phyloP scores from a whole-genome alignment of 92 coral and sea anemone genomes.

The Umimayanthus chanpuru region DNA sequence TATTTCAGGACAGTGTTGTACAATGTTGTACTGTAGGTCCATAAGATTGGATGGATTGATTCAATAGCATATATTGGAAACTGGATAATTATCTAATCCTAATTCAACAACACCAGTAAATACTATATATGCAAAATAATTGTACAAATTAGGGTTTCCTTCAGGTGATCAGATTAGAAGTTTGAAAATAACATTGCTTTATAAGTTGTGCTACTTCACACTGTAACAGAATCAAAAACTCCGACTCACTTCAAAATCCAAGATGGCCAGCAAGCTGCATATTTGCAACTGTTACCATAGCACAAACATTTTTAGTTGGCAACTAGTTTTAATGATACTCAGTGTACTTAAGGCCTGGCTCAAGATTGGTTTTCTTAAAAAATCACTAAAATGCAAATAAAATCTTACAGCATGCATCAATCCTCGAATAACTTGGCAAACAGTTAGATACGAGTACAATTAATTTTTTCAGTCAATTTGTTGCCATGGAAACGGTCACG shows the following conservation, averaged over 20 bases:
- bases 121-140: slow-evolving; percentile 1
- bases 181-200: slow-evolving; percentile 10
- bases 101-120: slow-evolving; percentile 9
- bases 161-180: not conserved
- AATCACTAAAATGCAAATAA: too few relatives aligned
- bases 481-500: too few relatives aligned
- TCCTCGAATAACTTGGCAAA: not conserved
- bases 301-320: not conserved
- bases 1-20: not conserved
- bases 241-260: slow-evolving; percentile 18
- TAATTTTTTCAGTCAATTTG: not conserved
- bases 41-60: slow-evolving; percentile 19
- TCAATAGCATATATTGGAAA: slow-evolving; percentile 6
- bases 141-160: slow-evolving; percentile 1
- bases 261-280: not conserved
- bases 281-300: slow-evolving; percentile 18
- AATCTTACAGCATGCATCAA: not conserved
- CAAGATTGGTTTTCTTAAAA: too few relatives aligned
- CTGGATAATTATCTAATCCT: slow-evolving; percentile 21
- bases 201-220: slow-evolving; percentile 1
- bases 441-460: not conserved
- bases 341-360: too few relatives aligned
- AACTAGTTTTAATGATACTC: too few relatives aligned
- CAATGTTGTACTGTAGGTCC: not conserved
- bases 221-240: slow-evolving; percentile 5